Evolutionary conservation across 2,888 invertebrate species (phyloP), one percentile per base, ranked within the genome.

Genomic region (Stenichneumon culpator): DNA sequence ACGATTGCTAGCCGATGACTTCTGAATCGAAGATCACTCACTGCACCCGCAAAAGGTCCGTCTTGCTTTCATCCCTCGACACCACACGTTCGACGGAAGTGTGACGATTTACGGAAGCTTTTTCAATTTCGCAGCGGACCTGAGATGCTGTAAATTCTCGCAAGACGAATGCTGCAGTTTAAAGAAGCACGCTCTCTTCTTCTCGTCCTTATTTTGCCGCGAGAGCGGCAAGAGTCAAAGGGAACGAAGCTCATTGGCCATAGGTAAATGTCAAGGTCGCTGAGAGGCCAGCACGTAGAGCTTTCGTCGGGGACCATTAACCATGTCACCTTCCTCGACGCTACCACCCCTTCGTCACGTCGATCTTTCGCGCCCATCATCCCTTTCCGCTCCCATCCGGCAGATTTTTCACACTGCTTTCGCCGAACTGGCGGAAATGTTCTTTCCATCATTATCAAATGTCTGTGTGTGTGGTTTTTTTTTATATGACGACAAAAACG

Each of bases 211-310:
- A 52, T 50, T 65, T 68, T 47, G 36, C 65, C 75, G 57, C 70
- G 54, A 65, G 67, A 70, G 19, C 54, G 28, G 19, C 68, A 68
- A 44, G 70, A 75, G 79, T 75, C 75, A 79, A 84, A 77, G 72
- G 75, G 57, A 69, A 69, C 54, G 72, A 60, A 72, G 57, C 70
- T 54, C 79, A 32, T 36, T 28, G 68, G 28, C 60, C 44, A 47
- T 77, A 73, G 68, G 78, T 68, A 69, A 84, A 84, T 81, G 84
- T 84, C 84, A 81, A 73, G 84, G 84, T 67, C 73, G 6, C 14
- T 11, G 39, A 73, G 78, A 84, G 73, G 78, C 60, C 36, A 73
- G 78, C 44, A 65, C 70, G 63, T 65, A 22, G 47, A 80, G 77
- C 84, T 60, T 78, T 81, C 73, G 68, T 47, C 80, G 22, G 22